These are phyloP conservation scores for Caranx melampygus DNA, from an alignment of 2,113 vertebrate genomes.

Conservation along the genomic window DNA sequence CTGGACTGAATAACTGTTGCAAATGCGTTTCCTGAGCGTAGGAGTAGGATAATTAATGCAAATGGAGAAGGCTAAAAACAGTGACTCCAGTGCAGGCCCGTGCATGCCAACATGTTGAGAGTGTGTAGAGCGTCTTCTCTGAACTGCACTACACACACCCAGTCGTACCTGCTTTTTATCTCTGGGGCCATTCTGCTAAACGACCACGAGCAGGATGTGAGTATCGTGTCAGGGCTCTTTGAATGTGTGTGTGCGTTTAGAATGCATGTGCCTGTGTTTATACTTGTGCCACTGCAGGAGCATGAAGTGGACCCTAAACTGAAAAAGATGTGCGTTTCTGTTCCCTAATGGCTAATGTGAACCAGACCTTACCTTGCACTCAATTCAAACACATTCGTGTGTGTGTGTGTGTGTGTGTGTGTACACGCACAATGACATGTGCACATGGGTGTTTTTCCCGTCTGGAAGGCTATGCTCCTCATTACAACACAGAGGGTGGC, in stretches of 20 bases:
- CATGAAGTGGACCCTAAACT: constrained; percentile 75
- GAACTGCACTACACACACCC: constrained; percentile 46
- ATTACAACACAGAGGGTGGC: constrained; percentile 69
- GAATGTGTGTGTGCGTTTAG: constrained; percentile 59
- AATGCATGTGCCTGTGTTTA: constrained; percentile 75
- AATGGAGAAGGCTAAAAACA: constrained; percentile 60
- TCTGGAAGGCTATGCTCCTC: constrained; percentile 60
- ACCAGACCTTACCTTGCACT: constrained; percentile 75
- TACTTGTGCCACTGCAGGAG: constrained; percentile 66
- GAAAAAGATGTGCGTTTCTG: constrained; percentile 80
- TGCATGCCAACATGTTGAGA: constrained; percentile 55
- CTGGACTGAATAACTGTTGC: constrained; percentile 52
- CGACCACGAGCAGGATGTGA: constrained; percentile 69
- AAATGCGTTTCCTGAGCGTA: constrained; percentile 51
- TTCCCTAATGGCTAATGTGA: constrained; percentile 77
- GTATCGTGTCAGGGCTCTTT: constrained; percentile 60
- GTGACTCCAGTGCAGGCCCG: constrained; percentile 23
- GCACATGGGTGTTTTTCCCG: constrained; percentile 42
- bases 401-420: constrained; percentile 49
- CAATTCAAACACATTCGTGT: constrained; percentile 28
- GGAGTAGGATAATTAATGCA: constrained; percentile 60
- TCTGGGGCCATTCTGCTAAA: constrained; percentile 48
- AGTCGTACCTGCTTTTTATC: constrained; percentile 66
- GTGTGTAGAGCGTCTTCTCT: constrained; percentile 35
- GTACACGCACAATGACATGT: constrained; percentile 25